Base-by-base conservation (phyloP, 2,113 vertebrate species). In the Percina caprodes region DNA sequence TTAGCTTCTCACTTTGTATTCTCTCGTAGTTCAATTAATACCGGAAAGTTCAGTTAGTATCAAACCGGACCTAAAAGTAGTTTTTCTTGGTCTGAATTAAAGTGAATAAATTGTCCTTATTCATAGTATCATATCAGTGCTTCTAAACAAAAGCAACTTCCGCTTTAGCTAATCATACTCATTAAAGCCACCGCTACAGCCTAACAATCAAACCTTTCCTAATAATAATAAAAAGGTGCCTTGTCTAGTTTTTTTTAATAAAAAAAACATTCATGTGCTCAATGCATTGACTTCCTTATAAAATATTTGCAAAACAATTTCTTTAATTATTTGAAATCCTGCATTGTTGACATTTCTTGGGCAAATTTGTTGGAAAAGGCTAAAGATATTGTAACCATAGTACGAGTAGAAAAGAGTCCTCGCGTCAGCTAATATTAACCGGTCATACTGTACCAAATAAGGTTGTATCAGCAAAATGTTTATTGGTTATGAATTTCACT, bases 101-200 rank as follows among this genome's bases (percentile, higher is more conserved):
- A 26, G n/a, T 5, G 46, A 33, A 61, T 16, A 16, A 18, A 56
- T 10, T 21, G 10, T 60, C 26, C n/a, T 21, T 6, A 59, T 39
- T 75, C 24, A 67, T 16, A 68, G 14, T 19, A 11, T 42, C 10
- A 42, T 42, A 42, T 61, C 5, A 56, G 26, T 9, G 14, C 21
- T 42, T 71, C 45, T 35, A 63, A 77, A 67, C 39, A 83, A 58
- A 71, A 51, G 30, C 42, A 39, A 26, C 33, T 60, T 6, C 5
- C 2, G 24, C 42, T 68, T 12, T 2, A 13, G 54, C 33, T 48
- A 11, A 74, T 62, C 58, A 49, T 13, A 63, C 4, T 21, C 54
- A 13, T 51, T 73, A 48, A 39, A 49, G 3, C 39, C 21, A 9
- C 8, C 33, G 10, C 30, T 30, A 30, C 30, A 7, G 10, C 1